Evolutionary conservation across 2,113 vertebrate species (phyloP).

Genomic region (Gorsachius goisagi): DNA sequence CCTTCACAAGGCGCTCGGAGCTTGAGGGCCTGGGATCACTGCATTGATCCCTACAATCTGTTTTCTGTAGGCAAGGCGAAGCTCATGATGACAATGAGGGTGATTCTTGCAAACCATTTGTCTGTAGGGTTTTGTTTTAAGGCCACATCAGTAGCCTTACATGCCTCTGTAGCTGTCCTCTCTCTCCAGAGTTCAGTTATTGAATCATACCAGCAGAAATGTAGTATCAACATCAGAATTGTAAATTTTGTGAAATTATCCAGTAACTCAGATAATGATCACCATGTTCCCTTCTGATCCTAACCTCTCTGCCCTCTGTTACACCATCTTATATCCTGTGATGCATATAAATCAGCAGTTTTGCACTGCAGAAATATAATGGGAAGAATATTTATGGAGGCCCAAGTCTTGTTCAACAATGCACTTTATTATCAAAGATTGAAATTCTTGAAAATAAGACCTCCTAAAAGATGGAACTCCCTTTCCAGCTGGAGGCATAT

Average conservation of each 20-base stretch:
- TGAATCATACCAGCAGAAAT: not conserved
- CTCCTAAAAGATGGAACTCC: not conserved
- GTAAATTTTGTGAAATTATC: not conserved
- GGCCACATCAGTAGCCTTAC: not conserved
- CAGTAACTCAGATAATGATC: not conserved
- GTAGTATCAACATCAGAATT: not conserved
- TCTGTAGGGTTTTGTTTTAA: not conserved
- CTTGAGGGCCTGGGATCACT: not conserved
- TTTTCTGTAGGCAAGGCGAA: not conserved
- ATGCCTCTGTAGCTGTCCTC: not conserved
- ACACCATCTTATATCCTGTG: not conserved
- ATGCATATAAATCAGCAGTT: not conserved
- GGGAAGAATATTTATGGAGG: not conserved
- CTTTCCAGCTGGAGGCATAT: not conserved
- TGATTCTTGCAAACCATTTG: not conserved
- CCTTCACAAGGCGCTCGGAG: not conserved
- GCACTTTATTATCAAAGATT: not conserved
- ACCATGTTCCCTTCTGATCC: not conserved
- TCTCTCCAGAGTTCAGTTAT: not conserved
- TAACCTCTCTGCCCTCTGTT: not conserved
- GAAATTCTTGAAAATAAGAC: not conserved
- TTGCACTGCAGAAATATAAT: not conserved
- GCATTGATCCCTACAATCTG: not conserved
- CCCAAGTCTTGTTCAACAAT: not conserved
- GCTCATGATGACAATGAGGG: not conserved